phyloP scores from a whole-genome alignment of 2,797 vertebrate genomes.

The Galagoides demidoff region DNA sequence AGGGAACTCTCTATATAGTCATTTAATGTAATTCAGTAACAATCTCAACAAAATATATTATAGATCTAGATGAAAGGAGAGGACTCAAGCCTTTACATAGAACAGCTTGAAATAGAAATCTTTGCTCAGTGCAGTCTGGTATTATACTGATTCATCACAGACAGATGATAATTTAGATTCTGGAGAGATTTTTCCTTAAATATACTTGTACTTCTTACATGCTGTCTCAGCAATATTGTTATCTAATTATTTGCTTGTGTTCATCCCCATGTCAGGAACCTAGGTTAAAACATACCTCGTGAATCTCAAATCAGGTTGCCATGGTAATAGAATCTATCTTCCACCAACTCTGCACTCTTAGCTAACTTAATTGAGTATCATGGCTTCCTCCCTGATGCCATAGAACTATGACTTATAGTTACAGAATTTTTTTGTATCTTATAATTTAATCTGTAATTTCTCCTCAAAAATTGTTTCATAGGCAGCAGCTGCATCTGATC shows the following conservation, averaged over 20 bases:
- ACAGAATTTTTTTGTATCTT: neutral
- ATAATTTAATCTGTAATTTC: neutral
- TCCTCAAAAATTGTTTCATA: neutral
- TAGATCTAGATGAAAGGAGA: neutral
- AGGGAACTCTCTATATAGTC: neutral
- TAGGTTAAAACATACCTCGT: constrained; percentile 57
- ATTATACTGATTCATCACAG: neutral
- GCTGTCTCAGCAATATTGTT: constrained; percentile 64
- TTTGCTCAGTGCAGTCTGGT: neutral
- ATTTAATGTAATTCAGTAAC: neutral
- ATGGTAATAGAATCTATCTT: constrained; percentile 67
- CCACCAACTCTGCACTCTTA: constrained; percentile 53
- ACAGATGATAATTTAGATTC: constrained; percentile 3
- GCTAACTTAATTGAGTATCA: constrained; percentile 28
- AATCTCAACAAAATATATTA: neutral
- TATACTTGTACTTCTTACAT: constrained; percentile 47
- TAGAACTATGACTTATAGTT: neutral
- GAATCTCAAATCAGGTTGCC: constrained; percentile 68
- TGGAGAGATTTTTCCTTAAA: neutral
- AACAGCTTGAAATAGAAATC: neutral
- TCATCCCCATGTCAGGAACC: constrained; percentile 48
- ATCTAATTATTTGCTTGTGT: constrained; percentile 68
- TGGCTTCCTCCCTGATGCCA: constrained; percentile 57
- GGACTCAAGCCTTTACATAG: neutral
- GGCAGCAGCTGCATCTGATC: neutral